A percentile compares a stretch with the other conserved stretches of the same genome.
phyloP scores from a whole-genome alignment of 2,113 vertebrate species.

The Dipodomys spectabilis region DNA sequence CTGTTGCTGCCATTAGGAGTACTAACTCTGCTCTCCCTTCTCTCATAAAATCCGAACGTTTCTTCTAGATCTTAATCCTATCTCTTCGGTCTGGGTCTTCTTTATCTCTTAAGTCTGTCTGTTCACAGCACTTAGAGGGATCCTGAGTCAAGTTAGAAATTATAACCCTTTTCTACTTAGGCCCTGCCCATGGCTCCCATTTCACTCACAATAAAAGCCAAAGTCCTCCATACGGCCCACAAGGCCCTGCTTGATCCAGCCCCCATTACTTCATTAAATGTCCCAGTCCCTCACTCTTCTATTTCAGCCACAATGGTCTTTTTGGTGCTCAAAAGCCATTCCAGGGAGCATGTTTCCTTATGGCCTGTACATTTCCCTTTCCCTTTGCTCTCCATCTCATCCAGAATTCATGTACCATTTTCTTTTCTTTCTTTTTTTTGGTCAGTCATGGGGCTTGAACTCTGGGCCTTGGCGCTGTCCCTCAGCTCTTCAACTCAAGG shows the following conservation, averaged over 20 bases:
- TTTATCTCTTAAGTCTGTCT: too few relatives aligned
- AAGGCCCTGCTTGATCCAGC: slow-evolving; percentile 5
- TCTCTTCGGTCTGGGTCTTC: background rate
- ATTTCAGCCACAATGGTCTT: background rate
- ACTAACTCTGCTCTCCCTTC: background rate
- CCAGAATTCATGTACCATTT: slow-evolving; percentile 23
- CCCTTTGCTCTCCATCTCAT: background rate
- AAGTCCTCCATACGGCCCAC: background rate
- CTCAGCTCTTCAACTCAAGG: too few relatives aligned
- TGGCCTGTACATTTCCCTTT: background rate
- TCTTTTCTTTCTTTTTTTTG: too few relatives aligned
- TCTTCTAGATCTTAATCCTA: slow-evolving; percentile 4
- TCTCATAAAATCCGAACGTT: slow-evolving; percentile 21
- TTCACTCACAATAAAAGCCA: slow-evolving; percentile 24
- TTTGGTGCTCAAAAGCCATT: background rate
- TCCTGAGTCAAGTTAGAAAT: background rate
- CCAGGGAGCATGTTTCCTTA: background rate
- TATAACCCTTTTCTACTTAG: slow-evolving; percentile 1
- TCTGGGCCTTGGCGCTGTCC: too few relatives aligned
- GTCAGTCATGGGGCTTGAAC: too few relatives aligned
- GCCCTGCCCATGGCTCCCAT: background rate
- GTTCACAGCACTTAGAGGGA: background rate
- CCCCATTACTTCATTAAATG: background rate
- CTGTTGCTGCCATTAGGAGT: background rate
- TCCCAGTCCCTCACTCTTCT: background rate